These are phyloP conservation scores for Mesocricetus auratus DNA, from an alignment of 2,113 vertebrate species.

Conservation along the genomic window DNA sequence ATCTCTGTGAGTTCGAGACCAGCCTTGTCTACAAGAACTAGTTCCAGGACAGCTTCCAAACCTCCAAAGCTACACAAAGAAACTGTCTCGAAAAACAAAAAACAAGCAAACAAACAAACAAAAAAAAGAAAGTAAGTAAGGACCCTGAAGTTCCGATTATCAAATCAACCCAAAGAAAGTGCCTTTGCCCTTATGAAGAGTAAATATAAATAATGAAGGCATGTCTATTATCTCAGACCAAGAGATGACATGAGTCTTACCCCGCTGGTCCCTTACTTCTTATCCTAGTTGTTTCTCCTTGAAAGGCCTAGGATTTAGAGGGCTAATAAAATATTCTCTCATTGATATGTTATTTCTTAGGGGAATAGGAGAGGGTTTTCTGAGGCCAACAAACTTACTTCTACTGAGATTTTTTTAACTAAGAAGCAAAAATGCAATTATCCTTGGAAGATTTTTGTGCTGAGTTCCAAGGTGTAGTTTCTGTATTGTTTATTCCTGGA, in stretches of 20 bases:
- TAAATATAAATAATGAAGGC: background rate
- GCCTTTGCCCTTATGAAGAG: background rate
- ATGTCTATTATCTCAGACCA: background rate
- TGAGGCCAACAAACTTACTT: background rate
- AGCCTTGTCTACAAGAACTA: too few relatives aligned
- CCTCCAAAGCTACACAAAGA: too few relatives aligned
- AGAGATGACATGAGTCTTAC: too few relatives aligned
- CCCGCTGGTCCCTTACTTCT: background rate
- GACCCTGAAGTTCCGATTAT: background rate
- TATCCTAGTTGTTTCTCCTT: background rate
- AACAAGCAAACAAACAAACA: too few relatives aligned
- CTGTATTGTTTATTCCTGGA: background rate
- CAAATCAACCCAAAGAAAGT: background rate
- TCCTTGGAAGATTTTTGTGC: too few relatives aligned
- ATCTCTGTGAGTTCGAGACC: too few relatives aligned
- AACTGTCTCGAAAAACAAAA: too few relatives aligned
- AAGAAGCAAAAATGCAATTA: background rate
- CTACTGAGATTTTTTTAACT: background rate
- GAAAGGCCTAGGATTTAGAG: background rate
- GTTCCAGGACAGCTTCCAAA: too few relatives aligned
- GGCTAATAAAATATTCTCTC: background rate
- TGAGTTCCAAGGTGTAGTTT: background rate
- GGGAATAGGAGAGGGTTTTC: background rate
- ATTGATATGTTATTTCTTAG: background rate
- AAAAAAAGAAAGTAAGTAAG: too few relatives aligned